Base-by-base conservation (phyloP, 23 tunicate species). In the Phallusia fumigata region DNA sequence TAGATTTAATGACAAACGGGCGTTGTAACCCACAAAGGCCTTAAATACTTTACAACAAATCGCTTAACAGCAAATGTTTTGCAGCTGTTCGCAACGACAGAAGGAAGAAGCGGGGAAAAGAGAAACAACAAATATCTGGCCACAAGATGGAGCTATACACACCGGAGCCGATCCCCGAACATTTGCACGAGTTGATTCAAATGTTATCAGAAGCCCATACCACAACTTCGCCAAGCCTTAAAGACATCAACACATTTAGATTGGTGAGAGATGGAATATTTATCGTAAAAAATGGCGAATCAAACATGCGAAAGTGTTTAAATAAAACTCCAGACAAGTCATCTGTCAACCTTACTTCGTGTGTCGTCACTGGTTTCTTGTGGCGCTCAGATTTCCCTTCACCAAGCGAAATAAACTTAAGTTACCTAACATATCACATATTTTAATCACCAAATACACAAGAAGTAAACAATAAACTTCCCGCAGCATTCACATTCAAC, bases 81-180 rank as follows among this genome's bases (percentile, higher is more conserved):
- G 10, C 47, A 89, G 93, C 93, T 72, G 93, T 89, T 30, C 74
- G 93, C 31, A 89, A 89, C 49, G 86, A 89, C 76, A 47, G 93
- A 22, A 34, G 85, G 1, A 81, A 81, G 53, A 84, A 80, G 84
- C 64, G 93, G 26, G 93, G 93, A 22, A 89, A 89, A 31, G 93
- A 89, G 74, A 89, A 89, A 30, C 69, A 58, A 16, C 35, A 34
- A 0, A 31, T 53, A 11, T 31, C 81, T 15, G 19, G 10, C 31
- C 49, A 45, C 40, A 47, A 31, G 15, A 24, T 26, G 22, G 75
- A 53, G 76, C 19, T 80, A 30, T 53, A 22, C 76, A 26, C 84
- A 31, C 40, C 45, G 3, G 40, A 33, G 18, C 31, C 32, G 19
- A 34, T 84, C 26, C 81, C 87, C 24, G 47, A 47, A 12, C 85